Conservation (phyloP, 2,888 invertebrate species). For the Cantharis rustica region DNA sequence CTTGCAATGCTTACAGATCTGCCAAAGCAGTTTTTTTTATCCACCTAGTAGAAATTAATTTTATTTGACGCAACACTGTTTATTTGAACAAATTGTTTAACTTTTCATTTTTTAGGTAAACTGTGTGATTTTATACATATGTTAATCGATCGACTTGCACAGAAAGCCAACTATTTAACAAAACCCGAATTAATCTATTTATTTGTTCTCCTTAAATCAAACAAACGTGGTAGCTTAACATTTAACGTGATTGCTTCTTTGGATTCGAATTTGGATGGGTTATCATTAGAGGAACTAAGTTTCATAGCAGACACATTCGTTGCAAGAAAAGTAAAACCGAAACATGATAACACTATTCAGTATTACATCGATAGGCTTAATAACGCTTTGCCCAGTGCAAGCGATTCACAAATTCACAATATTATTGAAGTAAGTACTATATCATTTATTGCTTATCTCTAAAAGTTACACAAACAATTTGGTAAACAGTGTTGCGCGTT, state of each 20-base stretch:
- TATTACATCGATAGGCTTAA: slow-evolving; percentile 5
- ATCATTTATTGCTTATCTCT: not conserved
- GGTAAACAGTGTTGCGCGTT: not conserved
- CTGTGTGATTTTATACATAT: slow-evolving; percentile 62
- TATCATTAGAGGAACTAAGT: slow-evolving; percentile 70
- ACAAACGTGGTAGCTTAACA: slow-evolving; percentile 62
- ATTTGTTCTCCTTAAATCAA: slow-evolving; percentile 68
- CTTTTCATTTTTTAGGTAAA: slow-evolving; percentile 51
- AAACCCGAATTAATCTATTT: slow-evolving; percentile 68
- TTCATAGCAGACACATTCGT: slow-evolving; percentile 64
- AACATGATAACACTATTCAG: not conserved
- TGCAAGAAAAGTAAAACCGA: not conserved
- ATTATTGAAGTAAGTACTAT: slow-evolving; percentile 17
- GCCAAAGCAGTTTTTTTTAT: too few species aligned
- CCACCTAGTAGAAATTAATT: not conserved
- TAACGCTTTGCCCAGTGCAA: not conserved
- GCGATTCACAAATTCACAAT: slow-evolving; percentile 4
- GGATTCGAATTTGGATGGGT: slow-evolving; percentile 58
- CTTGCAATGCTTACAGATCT: too few species aligned
- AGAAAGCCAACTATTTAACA: slow-evolving; percentile 63
- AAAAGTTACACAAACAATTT: not conserved
- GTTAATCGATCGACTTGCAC: slow-evolving; percentile 61
- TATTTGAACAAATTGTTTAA: not conserved
- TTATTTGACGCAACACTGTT: not conserved
- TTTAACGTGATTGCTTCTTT: slow-evolving; percentile 69